Evolutionary conservation across 2,113 vertebrate species (phyloP).

Genomic region (Piprites chloris): DNA sequence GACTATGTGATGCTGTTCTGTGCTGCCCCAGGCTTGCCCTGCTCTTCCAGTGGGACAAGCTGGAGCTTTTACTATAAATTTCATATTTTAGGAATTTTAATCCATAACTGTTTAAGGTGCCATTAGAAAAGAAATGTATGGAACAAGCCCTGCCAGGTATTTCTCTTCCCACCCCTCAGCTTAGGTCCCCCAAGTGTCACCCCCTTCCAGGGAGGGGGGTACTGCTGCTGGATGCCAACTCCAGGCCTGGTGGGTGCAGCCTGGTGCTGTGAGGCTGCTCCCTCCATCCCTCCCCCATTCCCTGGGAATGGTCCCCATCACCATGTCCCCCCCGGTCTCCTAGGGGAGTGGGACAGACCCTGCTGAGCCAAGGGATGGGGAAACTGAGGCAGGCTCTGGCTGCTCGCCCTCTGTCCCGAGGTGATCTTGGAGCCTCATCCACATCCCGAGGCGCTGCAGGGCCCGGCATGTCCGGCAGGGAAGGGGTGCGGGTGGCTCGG

Average conservation of each 20-base stretch:
- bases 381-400: not conserved
- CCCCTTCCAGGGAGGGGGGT: accelerated
- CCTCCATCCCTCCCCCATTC: not conserved
- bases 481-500: conserved; percentile 20
- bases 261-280: not conserved
- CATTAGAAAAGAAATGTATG: not conserved
- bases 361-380: not conserved
- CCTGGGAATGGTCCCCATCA: accelerated
- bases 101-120: not conserved
- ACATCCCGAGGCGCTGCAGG: not conserved
- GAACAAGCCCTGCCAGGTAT: not conserved
- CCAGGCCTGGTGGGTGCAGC: not conserved
- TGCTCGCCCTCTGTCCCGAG: not conserved
- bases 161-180: not conserved
- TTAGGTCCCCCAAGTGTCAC: not conserved
- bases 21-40: not conserved
- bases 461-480: not conserved
- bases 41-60: accelerated
- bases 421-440: not conserved
- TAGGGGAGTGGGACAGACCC: not conserved
- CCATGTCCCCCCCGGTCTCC: not conserved
- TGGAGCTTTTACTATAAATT: not conserved
- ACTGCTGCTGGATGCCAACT: not conserved
- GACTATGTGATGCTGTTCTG: not conserved
- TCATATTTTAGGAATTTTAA: accelerated